phyloP scores from a whole-genome alignment of 2,888 invertebrate species.

The Drosophila yooni region DNA sequence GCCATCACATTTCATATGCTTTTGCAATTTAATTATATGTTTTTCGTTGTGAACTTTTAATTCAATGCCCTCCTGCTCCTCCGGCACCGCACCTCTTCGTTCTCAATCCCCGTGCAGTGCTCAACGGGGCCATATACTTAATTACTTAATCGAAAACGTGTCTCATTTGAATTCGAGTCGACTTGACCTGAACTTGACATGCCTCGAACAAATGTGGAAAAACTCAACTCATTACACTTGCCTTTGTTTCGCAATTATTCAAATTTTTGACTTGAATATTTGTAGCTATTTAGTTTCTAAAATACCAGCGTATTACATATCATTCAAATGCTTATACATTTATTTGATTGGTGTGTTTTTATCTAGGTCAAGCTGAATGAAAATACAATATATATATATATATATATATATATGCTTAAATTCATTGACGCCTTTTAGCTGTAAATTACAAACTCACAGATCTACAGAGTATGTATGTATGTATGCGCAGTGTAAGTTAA shows the following conservation, averaged over 20 bases:
- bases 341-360: background rate
- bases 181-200: conserved; percentile 8
- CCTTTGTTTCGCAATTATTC: background rate
- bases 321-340: conserved; percentile 11
- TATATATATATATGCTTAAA: background rate
- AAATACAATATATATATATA: background rate
- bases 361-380: conserved; percentile 22
- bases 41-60: conserved; percentile 24
- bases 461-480: background rate
- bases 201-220: background rate
- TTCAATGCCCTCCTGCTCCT: conserved; percentile 8
- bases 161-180: conserved; percentile 11
- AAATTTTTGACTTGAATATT: conserved; percentile 4
- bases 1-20: conserved; percentile 5
- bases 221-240: background rate
- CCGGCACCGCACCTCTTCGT: too few species aligned
- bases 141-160: conserved; percentile 40
- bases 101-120: conserved; percentile 2
- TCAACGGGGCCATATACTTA: conserved; percentile 41
- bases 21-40: conserved; percentile 29
- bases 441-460: conserved; percentile 8
- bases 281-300: background rate
- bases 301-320: conserved; percentile 21
- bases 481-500: background rate
- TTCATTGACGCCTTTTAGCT: conserved; percentile 12